Percentiles rank a stretch among this genome's conserved stretches.
These are phyloP conservation scores for Syngnathus scovelli DNA, from an alignment of 2,113 vertebrate genomes.

Conservation along the genomic window DNA sequence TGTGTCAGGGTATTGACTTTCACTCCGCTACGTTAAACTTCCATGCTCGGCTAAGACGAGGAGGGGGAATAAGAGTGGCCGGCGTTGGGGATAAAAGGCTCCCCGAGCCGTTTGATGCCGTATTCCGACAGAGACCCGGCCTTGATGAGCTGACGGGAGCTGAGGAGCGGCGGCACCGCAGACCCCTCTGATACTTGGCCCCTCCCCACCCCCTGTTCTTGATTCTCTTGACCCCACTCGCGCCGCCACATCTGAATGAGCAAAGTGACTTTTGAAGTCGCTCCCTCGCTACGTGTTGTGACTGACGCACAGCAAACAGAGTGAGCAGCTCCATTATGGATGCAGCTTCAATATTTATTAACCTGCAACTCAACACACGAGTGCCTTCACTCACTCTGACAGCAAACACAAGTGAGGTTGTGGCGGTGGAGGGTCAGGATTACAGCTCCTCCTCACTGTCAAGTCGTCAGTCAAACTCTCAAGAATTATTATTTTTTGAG, in stretches of 20 bases:
- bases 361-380: conserved; percentile 2
- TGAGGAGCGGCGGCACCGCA: conserved; percentile 48
- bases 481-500: not conserved
- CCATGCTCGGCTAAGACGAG: not conserved
- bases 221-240: conserved; percentile 28
- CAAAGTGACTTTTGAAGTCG: conserved; percentile 46
- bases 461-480: not conserved
- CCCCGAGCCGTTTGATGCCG: conserved; percentile 58
- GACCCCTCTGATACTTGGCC: conserved; percentile 50
- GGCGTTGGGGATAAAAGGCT: conserved; percentile 58
- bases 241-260: conserved; percentile 29
- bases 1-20: conserved; percentile 46
- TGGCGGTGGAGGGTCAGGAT: not conserved
- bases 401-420: conserved; percentile 2
- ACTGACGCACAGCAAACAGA: conserved; percentile 42
- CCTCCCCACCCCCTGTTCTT: conserved; percentile 13
- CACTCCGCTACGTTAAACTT: conserved; percentile 44
- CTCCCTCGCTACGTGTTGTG: conserved; percentile 24
- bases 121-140: conserved; percentile 35
- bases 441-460: not conserved
- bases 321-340: conserved; percentile 47
- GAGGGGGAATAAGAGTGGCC: not conserved
- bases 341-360: conserved; percentile 54
- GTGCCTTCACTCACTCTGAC: conserved; percentile 1
- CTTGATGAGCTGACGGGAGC: conserved; percentile 55